These are phyloP conservation scores for Triplophysa siluroides DNA, from an alignment of 2,113 vertebrate genomes.

Conservation along the genomic window DNA sequence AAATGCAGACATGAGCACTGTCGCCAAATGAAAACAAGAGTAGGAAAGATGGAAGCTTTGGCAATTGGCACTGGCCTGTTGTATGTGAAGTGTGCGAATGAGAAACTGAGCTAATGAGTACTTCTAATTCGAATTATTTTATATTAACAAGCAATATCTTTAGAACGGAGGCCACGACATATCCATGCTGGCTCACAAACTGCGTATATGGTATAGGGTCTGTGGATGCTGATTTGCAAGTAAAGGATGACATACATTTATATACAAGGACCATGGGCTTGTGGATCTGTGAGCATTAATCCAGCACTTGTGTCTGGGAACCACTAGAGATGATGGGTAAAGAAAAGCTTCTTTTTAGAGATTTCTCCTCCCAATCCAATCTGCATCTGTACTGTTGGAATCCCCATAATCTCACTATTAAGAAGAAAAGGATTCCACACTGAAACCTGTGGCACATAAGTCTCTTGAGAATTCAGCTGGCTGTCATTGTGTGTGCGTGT, in stretches of 20 bases:
- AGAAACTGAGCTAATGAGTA: slow-evolving; percentile 58
- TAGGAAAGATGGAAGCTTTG: slow-evolving; percentile 55
- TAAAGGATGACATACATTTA: slow-evolving; percentile 39
- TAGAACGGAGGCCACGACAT: slow-evolving; percentile 43
- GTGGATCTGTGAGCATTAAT: slow-evolving; percentile 54
- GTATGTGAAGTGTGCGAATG: slow-evolving; percentile 45
- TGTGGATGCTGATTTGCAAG: slow-evolving; percentile 44
- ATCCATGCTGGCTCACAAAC: slow-evolving; percentile 22
- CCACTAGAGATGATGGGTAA: slow-evolving; percentile 48
- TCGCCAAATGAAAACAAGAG: slow-evolving; percentile 53
- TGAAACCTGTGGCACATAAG: slow-evolving; percentile 62
- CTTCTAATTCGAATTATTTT: slow-evolving; percentile 60
- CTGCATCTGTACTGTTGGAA: slow-evolving; percentile 62
- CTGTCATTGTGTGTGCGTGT: slow-evolving; percentile 57
- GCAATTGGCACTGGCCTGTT: slow-evolving; percentile 52
- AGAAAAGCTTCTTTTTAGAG: slow-evolving; percentile 53
- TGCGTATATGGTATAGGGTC: slow-evolving; percentile 43
- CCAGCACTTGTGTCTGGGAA: slow-evolving; percentile 39
- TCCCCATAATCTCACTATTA: slow-evolving; percentile 63
- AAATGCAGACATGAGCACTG: slow-evolving; percentile 73
- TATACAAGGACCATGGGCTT: slow-evolving; percentile 40
- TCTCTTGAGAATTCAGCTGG: slow-evolving; percentile 64
- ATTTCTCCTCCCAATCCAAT: slow-evolving; percentile 61
- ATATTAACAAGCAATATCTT: slow-evolving; percentile 59
- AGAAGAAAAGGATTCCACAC: slow-evolving; percentile 56